Evolutionary conservation across 2,113 vertebrate genomes (phyloP).

Genomic region (Stictonetta naevosa): DNA sequence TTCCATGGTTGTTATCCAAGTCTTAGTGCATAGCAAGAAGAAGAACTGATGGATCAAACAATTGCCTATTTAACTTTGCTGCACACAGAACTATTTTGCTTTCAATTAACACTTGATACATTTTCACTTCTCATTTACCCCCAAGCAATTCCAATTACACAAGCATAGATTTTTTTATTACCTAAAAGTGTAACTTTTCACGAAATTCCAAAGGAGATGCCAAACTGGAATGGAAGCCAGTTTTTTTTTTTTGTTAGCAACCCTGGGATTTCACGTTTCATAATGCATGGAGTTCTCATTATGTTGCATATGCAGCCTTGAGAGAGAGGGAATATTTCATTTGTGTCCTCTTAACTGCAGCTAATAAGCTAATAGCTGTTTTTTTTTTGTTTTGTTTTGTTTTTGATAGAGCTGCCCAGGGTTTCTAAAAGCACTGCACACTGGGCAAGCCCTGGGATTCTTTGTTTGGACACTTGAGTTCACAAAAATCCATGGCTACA

Average conservation of each 20-base stretch:
- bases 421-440: not conserved
- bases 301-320: not conserved
- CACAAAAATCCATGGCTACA: not conserved
- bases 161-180: not conserved
- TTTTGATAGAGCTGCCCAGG: accelerated
- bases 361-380: not conserved
- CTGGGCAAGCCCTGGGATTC: not conserved
- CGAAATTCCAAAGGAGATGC: not conserved
- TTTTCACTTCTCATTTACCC: not conserved
- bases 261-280: not conserved
- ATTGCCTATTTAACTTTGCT: not conserved
- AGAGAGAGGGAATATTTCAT: not conserved
- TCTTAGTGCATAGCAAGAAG: not conserved
- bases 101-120: not conserved
- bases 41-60: not conserved
- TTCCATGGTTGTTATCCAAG: not conserved
- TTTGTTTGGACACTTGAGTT: not conserved
- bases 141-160: not conserved
- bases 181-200: not conserved
- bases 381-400: no score
- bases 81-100: not conserved
- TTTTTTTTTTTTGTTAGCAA: not conserved
- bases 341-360: not conserved
- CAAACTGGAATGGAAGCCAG: not conserved
- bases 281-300: not conserved